Evolutionary conservation across 2,888 invertebrate species (phyloP), one percentile per base, ranked within the genome.

Genomic region (Linnaemya tessellans): DNA sequence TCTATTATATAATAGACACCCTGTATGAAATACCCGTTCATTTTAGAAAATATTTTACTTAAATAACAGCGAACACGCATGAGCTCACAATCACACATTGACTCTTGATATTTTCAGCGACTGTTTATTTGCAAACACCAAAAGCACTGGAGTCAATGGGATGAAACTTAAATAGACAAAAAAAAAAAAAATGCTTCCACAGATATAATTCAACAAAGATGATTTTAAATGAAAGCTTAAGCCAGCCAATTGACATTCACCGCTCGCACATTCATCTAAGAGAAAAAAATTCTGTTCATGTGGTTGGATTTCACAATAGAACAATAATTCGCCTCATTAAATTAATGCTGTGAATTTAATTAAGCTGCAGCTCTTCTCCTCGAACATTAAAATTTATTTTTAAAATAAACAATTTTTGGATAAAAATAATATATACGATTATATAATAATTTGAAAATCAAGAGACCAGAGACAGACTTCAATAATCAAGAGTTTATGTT

Each of bases 31-130:
- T 3, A 49, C n/a, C 49, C 49, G 7, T 4, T n/a, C 10, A 1
- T 49, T n/a, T n/a, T 2, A n/a, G 1, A 49, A 49, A 49, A 49
- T 1, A n/a, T 18, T 18, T 49, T 46, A 10, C 41, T 4, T 4
- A 18, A 56, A 9, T 5, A 15, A 20, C 15, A 18, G 11, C 46
- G 43, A 25, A 38, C 30, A 30, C n/a, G n/a, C n/a, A 9, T 25
- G n/a, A 18, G 51, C 38, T 11, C 56, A 67, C 22, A 46, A 58
- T 20, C 13, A 35, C 11, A 58, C 46, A 67, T 35, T 56, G 46
- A 38, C 65, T 58, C 56, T 46, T 58, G 56, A 13, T 67, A 58
- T 58, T 58, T 77, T 35, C 43, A 77, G 35, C 38, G 38, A 60
- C 10, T 41, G 22, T 15, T 68, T 38, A 18, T 13, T 60, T 13